Evolutionary conservation across 1,140 invertebrate genomes (phyloP).

Genomic region (Limonius californicus): DNA sequence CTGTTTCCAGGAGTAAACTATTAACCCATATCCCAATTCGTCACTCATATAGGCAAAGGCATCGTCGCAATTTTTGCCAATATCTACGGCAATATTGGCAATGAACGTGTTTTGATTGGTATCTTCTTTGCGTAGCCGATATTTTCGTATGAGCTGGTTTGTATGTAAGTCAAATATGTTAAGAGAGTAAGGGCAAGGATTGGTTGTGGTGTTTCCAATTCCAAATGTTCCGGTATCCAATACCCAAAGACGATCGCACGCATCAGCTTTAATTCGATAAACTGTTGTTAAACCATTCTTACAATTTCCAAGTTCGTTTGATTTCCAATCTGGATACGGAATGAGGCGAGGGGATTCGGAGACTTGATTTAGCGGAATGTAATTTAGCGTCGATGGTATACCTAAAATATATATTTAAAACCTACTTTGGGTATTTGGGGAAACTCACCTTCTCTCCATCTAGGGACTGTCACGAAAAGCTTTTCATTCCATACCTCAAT

Average conservation of each 20-base stretch:
- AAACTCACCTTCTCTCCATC: conserved; percentile 61
- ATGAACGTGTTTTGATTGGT: conserved; percentile 74
- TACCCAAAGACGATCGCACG: conserved; percentile 75
- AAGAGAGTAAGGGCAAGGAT: conserved; percentile 66
- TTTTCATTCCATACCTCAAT: conserved; percentile 75
- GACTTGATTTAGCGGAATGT: conserved; percentile 57
- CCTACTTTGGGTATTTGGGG: too few species aligned
- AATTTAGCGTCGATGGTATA: conserved; percentile 76
- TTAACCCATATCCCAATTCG: conserved; percentile 73
- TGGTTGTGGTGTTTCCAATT: conserved; percentile 60
- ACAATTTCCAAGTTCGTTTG: conserved; percentile 71
- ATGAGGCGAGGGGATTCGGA: conserved; percentile 66
- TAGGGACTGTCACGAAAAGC: conserved; percentile 71
- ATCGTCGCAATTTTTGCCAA: conserved; percentile 70
- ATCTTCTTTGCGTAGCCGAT: conserved; percentile 65
- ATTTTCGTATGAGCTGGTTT: conserved; percentile 63
- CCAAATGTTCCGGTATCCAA: conserved; percentile 77
- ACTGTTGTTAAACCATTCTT: conserved; percentile 68
- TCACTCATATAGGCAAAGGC: conserved; percentile 77
- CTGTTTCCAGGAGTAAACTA: conserved; percentile 69
- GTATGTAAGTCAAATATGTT: conserved; percentile 72
- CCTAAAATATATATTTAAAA: conserved; percentile 53
- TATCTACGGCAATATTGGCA: conserved; percentile 75
- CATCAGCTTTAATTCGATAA: conserved; percentile 69
- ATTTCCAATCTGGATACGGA: conserved; percentile 71